A percentile compares a stretch with the other conserved stretches of the same genome.
phyloP scores from a whole-genome alignment of 2,888 invertebrate species.

The Parnassius orleans region DNA sequence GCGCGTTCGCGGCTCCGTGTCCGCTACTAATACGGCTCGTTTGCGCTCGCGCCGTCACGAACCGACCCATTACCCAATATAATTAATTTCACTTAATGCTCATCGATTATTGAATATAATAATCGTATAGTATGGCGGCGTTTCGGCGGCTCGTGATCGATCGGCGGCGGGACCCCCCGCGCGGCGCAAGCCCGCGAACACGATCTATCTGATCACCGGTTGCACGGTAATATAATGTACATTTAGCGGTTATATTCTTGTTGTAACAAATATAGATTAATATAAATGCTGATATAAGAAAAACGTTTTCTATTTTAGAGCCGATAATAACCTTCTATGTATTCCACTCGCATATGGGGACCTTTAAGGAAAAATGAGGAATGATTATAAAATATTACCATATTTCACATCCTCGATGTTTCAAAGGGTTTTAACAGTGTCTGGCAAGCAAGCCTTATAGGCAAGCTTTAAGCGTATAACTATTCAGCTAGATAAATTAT shows the following conservation, averaged over 20 bases:
- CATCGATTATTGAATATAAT: conserved; percentile 75
- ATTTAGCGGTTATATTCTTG: background rate
- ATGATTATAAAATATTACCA: too few species aligned
- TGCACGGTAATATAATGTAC: conserved; percentile 16
- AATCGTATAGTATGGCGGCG: conserved; percentile 65
- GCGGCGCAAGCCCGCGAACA: conserved; percentile 49
- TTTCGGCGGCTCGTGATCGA: conserved; percentile 71
- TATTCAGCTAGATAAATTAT: too few species aligned
- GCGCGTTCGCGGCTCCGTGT: conserved; percentile 28
- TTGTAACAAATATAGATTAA: too few species aligned
- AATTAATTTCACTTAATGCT: conserved; percentile 79
- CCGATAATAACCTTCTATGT: too few species aligned
- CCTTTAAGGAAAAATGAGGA: too few species aligned
- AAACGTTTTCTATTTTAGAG: too few species aligned
- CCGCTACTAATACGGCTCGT: conserved; percentile 60
- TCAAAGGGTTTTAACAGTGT: too few species aligned
- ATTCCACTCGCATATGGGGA: too few species aligned
- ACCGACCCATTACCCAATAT: conserved; percentile 71
- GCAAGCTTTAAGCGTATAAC: too few species aligned
- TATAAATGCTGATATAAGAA: too few species aligned
- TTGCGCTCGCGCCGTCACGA: conserved; percentile 72
- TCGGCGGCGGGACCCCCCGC: conserved; percentile 67
- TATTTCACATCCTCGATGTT: too few species aligned
- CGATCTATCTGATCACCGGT: conserved; percentile 50
- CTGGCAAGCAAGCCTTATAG: too few species aligned